These are phyloP conservation scores for Oryzias melastigma DNA, from an alignment of 2,113 vertebrate genomes.

Conservation along the genomic window DNA sequence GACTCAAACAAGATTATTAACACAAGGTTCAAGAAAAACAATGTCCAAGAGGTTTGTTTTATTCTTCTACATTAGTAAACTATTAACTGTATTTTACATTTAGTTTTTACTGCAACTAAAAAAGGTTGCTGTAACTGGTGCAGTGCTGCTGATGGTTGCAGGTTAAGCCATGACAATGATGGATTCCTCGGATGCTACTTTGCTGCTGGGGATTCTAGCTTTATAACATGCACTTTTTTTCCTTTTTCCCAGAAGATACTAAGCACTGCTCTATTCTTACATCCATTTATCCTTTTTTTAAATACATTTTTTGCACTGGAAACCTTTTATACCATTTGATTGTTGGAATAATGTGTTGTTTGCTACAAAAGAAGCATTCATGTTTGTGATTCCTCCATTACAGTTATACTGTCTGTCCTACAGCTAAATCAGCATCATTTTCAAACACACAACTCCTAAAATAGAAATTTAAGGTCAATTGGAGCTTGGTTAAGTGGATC, in stretches of 20 bases:
- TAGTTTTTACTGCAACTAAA: conserved; percentile 6
- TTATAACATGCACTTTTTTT: background rate
- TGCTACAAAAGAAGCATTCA: background rate
- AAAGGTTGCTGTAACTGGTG: conserved; percentile 10
- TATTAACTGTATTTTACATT: too few species aligned
- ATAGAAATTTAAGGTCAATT: too few species aligned
- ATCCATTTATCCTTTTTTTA: background rate
- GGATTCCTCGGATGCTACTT: conserved; percentile 14
- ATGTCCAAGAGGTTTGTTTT: background rate
- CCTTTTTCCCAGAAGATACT: background rate
- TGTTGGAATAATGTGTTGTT: conserved; percentile 12
- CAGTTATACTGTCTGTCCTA: conserved; percentile 6
- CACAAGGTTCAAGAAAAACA: background rate
- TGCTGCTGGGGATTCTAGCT: conserved; percentile 16
- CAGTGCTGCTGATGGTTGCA: conserved; percentile 15
- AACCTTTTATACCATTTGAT: conserved; percentile 10
- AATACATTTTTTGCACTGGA: background rate
- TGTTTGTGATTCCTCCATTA: conserved; percentile 2
- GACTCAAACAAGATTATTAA: background rate
- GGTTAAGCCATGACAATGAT: conserved; percentile 18
- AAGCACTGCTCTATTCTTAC: background rate
- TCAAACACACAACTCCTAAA: too few species aligned
- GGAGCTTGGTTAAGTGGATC: conserved; percentile 59
- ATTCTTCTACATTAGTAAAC: too few species aligned
- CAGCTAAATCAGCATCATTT: background rate